Evolutionary conservation across 2,113 vertebrate species (phyloP), one percentile per base, ranked within the genome.

Genomic region (Edolisoma coerulescens): DNA sequence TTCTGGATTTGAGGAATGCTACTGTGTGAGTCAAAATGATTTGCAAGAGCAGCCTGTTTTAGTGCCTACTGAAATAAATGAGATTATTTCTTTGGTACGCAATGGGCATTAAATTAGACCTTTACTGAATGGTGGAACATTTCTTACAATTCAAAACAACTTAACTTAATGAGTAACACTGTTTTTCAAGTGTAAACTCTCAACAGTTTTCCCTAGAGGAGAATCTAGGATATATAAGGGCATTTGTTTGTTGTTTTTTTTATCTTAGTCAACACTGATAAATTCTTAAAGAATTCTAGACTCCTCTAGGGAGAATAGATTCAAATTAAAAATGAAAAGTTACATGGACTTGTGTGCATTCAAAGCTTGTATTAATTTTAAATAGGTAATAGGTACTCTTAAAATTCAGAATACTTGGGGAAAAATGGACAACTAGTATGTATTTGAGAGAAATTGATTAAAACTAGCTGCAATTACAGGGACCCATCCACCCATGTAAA

Each of bases 301-400:
- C 16, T 89, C 32, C 74, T 79, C 24, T 41, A 82, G 74, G 70
- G 54, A 71, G n/a, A 68, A 92, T 68, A 95, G 11, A 89, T 57
- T 80, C 41, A 92, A 91, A 96, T 90, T 90, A 84, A 93, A 93
- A 93, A 87, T 67, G 22, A 90, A 75, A 90, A 96, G 50, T 85
- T 84, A 35, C 61, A 78, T 28, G 19, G 39, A 77, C 9, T 63
- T 81, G 11, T 41, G 7, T 78, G 24, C 39, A 54, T 89, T 94
- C 30, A 74, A 80, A 92, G 18, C 50, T 68, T 87, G 28, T 52
- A 50, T 89, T 87, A 79, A 50, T 89, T 90, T 93, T 76, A 69
- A 53, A 75, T 47, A 81, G 28, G 32, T 78, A 92, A 85, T 41
- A 85, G 59, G 41, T 69, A 61, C 19, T 84, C 70, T 61, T 44